A percentile compares a stretch with the other conserved stretches of the same genome.
Evolutionary conservation across 2,797 vertebrate species (phyloP).

Genomic region (Hephaestus fuliginosus): DNA sequence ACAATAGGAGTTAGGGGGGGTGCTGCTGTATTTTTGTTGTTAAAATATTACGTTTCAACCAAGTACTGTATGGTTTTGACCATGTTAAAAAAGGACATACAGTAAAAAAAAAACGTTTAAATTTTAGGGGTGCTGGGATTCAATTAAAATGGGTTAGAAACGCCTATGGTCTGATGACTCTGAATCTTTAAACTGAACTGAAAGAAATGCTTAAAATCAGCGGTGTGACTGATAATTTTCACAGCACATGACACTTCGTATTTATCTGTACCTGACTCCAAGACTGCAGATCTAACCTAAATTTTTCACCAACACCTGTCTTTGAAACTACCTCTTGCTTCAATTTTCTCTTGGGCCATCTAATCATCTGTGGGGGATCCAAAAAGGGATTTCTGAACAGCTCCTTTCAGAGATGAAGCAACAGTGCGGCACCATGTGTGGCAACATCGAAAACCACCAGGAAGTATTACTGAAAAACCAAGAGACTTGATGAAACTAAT

Average conservation of each 20-base stretch:
- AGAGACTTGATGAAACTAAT: conserved; percentile 14
- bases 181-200: background rate
- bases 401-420: background rate
- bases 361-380: background rate
- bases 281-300: background rate
- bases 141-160: too few species aligned
- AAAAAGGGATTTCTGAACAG: background rate
- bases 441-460: background rate
- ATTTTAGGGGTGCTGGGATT: too few species aligned
- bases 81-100: too few species aligned
- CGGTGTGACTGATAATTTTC: background rate
- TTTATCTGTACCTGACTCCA: background rate
- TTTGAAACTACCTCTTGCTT: background rate
- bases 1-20: too few species aligned
- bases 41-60: too few species aligned
- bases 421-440: background rate
- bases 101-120: too few species aligned
- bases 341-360: background rate
- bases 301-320: background rate
- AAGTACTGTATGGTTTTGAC: too few species aligned
- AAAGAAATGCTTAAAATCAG: background rate
- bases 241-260: background rate
- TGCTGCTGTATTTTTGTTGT: too few species aligned
- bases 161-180: background rate
- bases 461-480: background rate